Evolutionary conservation across 2,113 vertebrate genomes (phyloP), one percentile per base, ranked within the genome.

Genomic region (Myotis lucifugus): DNA sequence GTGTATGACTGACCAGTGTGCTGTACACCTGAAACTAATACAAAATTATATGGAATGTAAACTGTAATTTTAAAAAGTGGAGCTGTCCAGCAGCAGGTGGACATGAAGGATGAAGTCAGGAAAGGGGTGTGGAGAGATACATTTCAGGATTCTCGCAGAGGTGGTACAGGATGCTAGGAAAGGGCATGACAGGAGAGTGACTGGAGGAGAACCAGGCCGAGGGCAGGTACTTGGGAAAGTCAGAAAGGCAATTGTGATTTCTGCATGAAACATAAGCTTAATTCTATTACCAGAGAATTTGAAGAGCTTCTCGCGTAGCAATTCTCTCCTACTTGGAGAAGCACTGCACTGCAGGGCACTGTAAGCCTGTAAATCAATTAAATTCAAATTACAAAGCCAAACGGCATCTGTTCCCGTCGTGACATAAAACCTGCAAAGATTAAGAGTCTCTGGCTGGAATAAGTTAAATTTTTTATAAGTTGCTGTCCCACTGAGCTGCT

Each of bases 361-460:
- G 2, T 17, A 66, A 92, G 48, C 17, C 70, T 84, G 42, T 91
- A 93, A 94, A 95, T 95, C 96, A 96, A 85, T 96, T 98, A 95
- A 97, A 93, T 56, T 32, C 42, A 88, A 97, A 93, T 96, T 94
- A 90, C 79, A 95, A 95, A 96, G 70, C 87, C 85, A 96, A 92
- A 88, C 0, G 3, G n/a, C 91, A 94, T 97, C 95, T 95, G 95
- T 97, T 95, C 82, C 77, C 86, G 84, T 87, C 32, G 1, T 94
- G 92, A 84, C 52, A 92, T 76, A 97, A 93, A 96, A 85, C 66
- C 78, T 37, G 50, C 66, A 89, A 95, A 95, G 37, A 96, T 83
- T 64, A 95, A 96, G 52, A 74, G 81, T 88, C 40, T 79, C 73
- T 86, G 64, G 13, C 27, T 70, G 27, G 23, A 52, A 76, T 93